Percentiles rank a stretch among this genome's conserved stretches.
phyloP scores from a whole-genome alignment of 1,140 invertebrate genomes.

The Rhynchophorus ferrugineus region DNA sequence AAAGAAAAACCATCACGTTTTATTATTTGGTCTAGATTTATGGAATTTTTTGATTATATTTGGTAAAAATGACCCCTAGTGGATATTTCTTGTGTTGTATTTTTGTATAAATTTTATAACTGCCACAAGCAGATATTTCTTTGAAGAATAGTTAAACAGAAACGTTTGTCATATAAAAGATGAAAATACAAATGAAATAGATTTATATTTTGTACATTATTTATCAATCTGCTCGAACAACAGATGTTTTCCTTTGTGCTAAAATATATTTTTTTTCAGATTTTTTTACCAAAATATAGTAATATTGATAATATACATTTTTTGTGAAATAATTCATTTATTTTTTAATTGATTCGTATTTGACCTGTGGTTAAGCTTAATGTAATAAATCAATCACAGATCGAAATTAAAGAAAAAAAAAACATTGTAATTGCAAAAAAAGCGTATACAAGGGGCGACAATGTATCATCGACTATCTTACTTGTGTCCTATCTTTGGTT shows the following conservation, averaged over 20 bases:
- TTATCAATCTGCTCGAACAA: slow-evolving; percentile 17
- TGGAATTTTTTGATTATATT: not conserved
- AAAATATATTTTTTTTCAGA: slow-evolving; percentile 36
- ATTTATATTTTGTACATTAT: slow-evolving; percentile 36
- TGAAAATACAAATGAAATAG: slow-evolving; percentile 9
- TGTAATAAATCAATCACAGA: slow-evolving; percentile 27
- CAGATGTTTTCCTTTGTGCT: slow-evolving; percentile 32
- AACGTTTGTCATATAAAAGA: not conserved
- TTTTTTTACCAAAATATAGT: slow-evolving; percentile 37
- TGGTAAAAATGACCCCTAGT: slow-evolving; percentile 4
- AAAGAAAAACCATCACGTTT: too few relatives aligned
- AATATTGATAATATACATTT: slow-evolving; percentile 31
- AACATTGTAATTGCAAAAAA: too few relatives aligned
- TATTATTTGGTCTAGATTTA: too few relatives aligned
- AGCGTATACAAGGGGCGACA: too few relatives aligned
- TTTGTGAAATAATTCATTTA: slow-evolving; percentile 35
- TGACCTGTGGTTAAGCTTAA: slow-evolving; percentile 27
- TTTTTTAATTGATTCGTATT: slow-evolving; percentile 26
- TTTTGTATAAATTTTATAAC: slow-evolving; percentile 2
- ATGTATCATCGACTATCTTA: too few relatives aligned
- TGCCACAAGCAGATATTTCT: slow-evolving; percentile 1
- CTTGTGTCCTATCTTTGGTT: too few relatives aligned
- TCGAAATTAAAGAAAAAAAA: slow-evolving; percentile 19
- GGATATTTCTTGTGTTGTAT: not conserved
- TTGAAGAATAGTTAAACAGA: too few relatives aligned